Evolutionary conservation across 2,888 invertebrate species (phyloP).

Genomic region (Agrochola litura): DNA sequence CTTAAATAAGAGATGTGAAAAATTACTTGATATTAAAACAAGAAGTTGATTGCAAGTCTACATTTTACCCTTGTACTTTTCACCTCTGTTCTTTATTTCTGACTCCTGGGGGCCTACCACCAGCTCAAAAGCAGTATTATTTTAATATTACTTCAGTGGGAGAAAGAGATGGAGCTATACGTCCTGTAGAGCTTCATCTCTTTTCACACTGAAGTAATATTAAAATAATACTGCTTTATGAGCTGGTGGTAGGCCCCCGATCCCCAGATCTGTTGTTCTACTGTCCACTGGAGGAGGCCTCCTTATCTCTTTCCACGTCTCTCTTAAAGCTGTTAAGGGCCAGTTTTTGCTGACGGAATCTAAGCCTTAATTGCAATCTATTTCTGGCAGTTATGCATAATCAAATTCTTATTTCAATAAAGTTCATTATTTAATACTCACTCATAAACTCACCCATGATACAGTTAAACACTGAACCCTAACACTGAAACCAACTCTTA

Average conservation of each 20-base stretch:
- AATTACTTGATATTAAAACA: background rate
- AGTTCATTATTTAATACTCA: background rate
- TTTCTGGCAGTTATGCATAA: background rate
- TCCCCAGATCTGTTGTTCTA: background rate
- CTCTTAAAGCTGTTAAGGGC: background rate
- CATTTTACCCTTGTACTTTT: background rate
- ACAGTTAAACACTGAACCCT: background rate
- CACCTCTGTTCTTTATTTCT: background rate
- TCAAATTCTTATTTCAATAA: background rate
- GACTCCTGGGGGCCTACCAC: no score
- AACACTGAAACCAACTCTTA: background rate
- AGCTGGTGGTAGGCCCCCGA: no score
- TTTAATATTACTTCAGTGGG: no score
- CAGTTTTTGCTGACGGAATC: background rate
- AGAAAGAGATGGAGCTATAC: no score
- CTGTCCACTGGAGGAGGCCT: background rate
- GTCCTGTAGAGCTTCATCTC: no score
- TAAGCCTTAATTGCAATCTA: background rate
- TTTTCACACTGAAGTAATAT: no score
- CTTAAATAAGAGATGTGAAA: background rate
- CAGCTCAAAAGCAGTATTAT: no score
- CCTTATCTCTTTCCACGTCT: background rate
- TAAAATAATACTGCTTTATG: no score
- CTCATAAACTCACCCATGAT: background rate
- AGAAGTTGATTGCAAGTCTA: background rate